These are phyloP conservation scores for Acanthaster planci DNA, from an alignment of 35 echinoderm and acorn worm genomes.

Conservation along the genomic window DNA sequence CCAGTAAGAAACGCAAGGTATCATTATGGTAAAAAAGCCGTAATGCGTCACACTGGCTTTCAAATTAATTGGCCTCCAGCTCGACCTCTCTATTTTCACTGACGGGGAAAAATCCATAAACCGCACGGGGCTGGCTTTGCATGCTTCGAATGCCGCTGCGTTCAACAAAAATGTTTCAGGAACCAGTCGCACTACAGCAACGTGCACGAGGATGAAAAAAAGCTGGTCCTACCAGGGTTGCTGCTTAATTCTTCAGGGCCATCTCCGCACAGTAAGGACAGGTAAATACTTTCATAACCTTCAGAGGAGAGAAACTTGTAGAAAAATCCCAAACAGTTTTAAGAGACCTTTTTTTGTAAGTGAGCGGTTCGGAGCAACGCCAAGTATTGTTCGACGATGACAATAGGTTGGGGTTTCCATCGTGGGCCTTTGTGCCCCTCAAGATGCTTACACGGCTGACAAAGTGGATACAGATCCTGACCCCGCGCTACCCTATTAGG, in stretches of 20 bases:
- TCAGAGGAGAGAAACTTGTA: neutral
- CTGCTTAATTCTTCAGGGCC: slow-evolving; percentile 25
- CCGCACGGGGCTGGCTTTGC: slow-evolving; percentile 10
- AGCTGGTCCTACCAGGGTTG: neutral
- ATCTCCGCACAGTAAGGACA: neutral
- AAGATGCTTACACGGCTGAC: slow-evolving; percentile 21
- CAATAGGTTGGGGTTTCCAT: neutral
- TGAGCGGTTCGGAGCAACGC: slow-evolving; percentile 16
- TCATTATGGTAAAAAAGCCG: neutral
- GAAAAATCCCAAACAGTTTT: neutral
- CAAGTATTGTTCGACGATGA: neutral
- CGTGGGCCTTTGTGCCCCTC: neutral
- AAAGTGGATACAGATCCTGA: slow-evolving; percentile 21
- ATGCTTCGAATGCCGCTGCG: slow-evolving; percentile 11
- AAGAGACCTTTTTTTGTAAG: neutral
- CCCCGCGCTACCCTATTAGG: slow-evolving; percentile 13
- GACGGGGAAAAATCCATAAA: neutral
- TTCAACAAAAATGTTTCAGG: slow-evolving; percentile 21
- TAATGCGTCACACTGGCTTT: slow-evolving; percentile 18
- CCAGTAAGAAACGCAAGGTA: too few species aligned
- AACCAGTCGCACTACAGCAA: neutral
- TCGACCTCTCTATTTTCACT: neutral
- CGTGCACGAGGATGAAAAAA: neutral
- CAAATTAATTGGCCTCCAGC: slow-evolving; percentile 14
- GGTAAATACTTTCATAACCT: slow-evolving; percentile 31